Conservation (phyloP, 2,888 invertebrate genomes). For the Stenotaenia linearis region DNA sequence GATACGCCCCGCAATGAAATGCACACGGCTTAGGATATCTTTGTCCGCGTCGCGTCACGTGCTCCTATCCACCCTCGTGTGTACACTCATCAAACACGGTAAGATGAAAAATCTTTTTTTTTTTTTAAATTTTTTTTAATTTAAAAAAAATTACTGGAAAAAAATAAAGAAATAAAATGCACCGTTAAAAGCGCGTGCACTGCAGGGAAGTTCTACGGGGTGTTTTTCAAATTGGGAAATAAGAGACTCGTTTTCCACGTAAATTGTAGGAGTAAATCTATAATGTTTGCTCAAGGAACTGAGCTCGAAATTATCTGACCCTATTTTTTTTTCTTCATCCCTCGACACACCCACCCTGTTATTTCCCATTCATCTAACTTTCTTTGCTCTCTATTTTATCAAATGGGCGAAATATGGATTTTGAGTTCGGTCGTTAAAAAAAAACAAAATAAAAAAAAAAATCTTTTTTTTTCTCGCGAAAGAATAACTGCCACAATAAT, state of each 20-base stretch:
- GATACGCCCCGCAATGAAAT: constrained; percentile 24
- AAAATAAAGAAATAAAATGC: not conserved
- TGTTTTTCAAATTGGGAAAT: not conserved
- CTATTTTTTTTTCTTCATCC: not conserved
- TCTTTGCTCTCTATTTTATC: not conserved
- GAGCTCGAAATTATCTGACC: not conserved
- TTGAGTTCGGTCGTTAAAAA: not conserved
- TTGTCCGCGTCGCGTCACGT: not conserved
- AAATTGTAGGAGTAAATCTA: not conserved
- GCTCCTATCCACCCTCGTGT: not conserved
- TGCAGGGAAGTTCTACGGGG: not conserved
- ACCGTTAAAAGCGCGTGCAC: not conserved
- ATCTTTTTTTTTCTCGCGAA: not conserved
- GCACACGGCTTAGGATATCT: not conserved
- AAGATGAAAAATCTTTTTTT: not conserved
- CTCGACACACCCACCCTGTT: not conserved
- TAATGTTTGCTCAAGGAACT: constrained; percentile 7
- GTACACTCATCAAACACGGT: not conserved
- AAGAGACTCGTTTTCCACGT: not conserved
- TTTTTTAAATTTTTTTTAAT: not conserved
- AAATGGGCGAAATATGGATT: constrained; percentile 17
- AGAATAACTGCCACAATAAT: not conserved
- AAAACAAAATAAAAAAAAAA: not conserved
- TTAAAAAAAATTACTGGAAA: not conserved
- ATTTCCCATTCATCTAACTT: constrained; percentile 17